These are phyloP conservation scores for Hippocampus mohnikei DNA, from an alignment of 2,113 vertebrate genomes.

Conservation along the genomic window DNA sequence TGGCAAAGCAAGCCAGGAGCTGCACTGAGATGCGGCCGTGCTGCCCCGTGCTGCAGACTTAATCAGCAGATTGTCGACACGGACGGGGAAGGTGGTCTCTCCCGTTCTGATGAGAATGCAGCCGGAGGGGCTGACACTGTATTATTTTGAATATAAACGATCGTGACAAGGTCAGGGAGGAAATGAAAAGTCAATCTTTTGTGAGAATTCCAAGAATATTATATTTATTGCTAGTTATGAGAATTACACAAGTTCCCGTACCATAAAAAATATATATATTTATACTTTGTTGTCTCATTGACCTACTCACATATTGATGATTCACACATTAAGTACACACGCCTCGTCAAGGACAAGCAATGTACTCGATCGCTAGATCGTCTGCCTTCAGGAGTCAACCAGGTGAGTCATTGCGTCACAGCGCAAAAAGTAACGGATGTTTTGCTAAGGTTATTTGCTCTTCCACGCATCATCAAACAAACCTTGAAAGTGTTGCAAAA, in stretches of 20 bases:
- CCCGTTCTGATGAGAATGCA: constrained; percentile 19
- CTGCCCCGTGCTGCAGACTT: constrained; percentile 29
- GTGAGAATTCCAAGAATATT: neutral
- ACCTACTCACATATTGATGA: neutral
- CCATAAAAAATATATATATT: neutral
- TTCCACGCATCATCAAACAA: neutral
- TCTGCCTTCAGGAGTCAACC: neutral
- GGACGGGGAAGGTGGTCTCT: constrained; percentile 16
- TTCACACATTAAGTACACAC: neutral
- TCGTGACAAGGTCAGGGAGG: constrained; percentile 21
- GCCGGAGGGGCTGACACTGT: constrained; percentile 3
- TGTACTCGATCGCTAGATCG: neutral
- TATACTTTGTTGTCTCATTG: neutral
- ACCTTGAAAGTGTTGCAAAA: neutral
- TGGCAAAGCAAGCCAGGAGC: constrained; percentile 41
- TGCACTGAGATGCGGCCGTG: constrained; percentile 20
- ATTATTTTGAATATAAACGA: constrained; percentile 35
- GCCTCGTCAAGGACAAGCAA: neutral
- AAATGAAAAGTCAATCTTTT: constrained; percentile 31
- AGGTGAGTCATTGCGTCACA: neutral
- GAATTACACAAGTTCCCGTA: neutral
- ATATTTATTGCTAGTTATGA: neutral
- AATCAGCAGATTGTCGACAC: constrained; percentile 43
- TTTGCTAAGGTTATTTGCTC: neutral
- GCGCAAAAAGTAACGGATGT: neutral